Conservation (phyloP, 2,888 invertebrate species). For the Pterostichus madidus region DNA sequence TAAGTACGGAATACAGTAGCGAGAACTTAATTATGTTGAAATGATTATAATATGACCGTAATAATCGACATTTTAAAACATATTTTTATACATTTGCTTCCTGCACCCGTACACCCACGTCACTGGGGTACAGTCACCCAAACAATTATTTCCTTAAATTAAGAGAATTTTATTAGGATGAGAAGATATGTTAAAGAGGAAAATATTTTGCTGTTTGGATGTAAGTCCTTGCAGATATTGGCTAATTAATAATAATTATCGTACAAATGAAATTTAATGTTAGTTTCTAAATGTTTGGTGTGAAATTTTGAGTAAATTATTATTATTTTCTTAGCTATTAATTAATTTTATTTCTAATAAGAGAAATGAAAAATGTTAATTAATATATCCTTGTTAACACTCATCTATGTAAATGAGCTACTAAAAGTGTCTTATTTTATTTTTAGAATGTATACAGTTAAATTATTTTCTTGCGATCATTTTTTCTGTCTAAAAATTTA, state of each 20-base stretch:
- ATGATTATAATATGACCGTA: no score
- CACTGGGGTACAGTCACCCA: not conserved
- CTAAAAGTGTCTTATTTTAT: slow-evolving; percentile 33
- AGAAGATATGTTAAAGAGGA: no score
- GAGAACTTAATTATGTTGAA: no score
- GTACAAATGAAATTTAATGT: slow-evolving; percentile 23
- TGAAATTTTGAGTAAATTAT: slow-evolving; percentile 40
- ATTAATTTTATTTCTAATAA: slow-evolving; percentile 43
- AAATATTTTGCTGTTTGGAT: no score
- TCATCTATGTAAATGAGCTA: slow-evolving; percentile 37
- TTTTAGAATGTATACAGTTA: slow-evolving; percentile 42
- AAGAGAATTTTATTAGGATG: not conserved
- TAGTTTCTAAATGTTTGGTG: slow-evolving; percentile 14
- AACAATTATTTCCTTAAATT: not conserved
- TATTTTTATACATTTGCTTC: no score
- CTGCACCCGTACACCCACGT: no score
- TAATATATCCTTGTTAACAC: slow-evolving; percentile 51
- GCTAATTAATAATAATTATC: not conserved
- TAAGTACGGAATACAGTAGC: no score
- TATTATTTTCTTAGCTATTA: slow-evolving; percentile 13
- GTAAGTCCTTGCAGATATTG: no score
- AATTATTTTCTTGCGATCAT: slow-evolving; percentile 1
- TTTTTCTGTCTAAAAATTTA: slow-evolving; percentile 19
- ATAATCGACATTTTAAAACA: no score
- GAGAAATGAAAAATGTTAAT: slow-evolving; percentile 44